Percentiles rank a stretch among this genome's conserved stretches.
phyloP scores from a whole-genome alignment of 2,797 vertebrate species.

The Dermochelys coriacea region DNA sequence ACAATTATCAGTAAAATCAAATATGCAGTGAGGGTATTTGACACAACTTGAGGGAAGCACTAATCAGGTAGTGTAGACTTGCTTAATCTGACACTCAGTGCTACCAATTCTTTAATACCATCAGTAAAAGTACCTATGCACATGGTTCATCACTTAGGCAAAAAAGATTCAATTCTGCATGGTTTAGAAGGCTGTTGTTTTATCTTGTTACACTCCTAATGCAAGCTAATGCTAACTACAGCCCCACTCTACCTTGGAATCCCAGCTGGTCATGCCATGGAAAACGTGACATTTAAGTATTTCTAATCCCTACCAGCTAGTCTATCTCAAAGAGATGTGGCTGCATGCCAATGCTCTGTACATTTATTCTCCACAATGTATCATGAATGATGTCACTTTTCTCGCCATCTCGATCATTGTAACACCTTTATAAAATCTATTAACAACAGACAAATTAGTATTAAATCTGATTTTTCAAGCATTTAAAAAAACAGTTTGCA shows the following conservation, averaged over 20 bases:
- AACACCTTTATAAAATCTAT: conserved; percentile 1
- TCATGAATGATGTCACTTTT: conserved; percentile 11
- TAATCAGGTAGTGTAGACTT: background rate
- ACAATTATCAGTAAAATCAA: background rate
- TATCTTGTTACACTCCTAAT: conserved; percentile 51
- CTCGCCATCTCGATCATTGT: conserved; percentile 11
- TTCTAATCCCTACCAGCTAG: conserved; percentile 53
- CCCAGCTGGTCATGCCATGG: conserved; percentile 46
- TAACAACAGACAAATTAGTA: conserved; percentile 8
- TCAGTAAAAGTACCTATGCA: background rate
- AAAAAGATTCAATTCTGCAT: background rate
- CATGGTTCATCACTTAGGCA: background rate
- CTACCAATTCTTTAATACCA: background rate
- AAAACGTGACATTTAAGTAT: conserved; percentile 69
- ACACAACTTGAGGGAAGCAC: background rate
- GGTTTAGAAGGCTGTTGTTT: conserved; percentile 25
- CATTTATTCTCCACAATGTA: conserved; percentile 53
- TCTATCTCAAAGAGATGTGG: conserved; percentile 56
- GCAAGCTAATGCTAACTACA: conserved; percentile 55
- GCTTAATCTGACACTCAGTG: conserved; percentile 4
- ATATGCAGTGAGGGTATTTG: background rate
- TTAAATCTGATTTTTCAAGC: conserved; percentile 37
- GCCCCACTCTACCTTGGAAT: conserved; percentile 57
- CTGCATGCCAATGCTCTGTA: conserved; percentile 36
- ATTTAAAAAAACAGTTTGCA: background rate